Conservation (phyloP, 1,140 invertebrate species). For the Bombus consobrinus region DNA sequence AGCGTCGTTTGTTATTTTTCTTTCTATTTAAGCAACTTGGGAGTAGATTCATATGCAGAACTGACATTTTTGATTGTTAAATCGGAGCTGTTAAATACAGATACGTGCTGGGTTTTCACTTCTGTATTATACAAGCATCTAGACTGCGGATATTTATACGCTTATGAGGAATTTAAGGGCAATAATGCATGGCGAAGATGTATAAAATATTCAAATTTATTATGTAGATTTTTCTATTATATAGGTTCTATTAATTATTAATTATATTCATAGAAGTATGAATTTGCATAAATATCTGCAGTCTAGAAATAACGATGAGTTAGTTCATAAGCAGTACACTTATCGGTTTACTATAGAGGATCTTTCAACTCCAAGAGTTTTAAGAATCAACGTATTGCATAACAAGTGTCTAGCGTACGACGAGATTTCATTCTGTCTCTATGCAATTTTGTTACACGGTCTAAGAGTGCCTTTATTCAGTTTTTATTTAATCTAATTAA, state of each 20-base stretch:
- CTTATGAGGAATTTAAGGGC: background rate
- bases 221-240: too few relatives aligned
- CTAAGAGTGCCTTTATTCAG: slow-evolving; percentile 62
- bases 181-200: background rate
- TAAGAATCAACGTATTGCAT: background rate
- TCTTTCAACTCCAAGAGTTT: background rate
- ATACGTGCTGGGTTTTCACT: slow-evolving; percentile 18
- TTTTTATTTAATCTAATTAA: slow-evolving; percentile 23
- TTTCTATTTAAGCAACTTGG: slow-evolving; percentile 11
- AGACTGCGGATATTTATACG: background rate
- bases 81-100: slow-evolving; percentile 30
- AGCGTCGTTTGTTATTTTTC: background rate
- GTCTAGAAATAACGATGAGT: background rate
- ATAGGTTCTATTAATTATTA: background rate
- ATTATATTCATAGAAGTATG: background rate
- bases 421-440: background rate
- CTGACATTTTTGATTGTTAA: slow-evolving; percentile 52
- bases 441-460: slow-evolving; percentile 33
- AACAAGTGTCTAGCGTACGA: background rate
- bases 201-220: too few relatives aligned
- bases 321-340: background rate
- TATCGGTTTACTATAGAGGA: background rate
- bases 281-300: background rate
- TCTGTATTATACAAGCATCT: slow-evolving; percentile 32
- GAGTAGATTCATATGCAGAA: background rate